phyloP scores from a whole-genome alignment of 2,113 vertebrate species.

The Climacteris rufus region DNA sequence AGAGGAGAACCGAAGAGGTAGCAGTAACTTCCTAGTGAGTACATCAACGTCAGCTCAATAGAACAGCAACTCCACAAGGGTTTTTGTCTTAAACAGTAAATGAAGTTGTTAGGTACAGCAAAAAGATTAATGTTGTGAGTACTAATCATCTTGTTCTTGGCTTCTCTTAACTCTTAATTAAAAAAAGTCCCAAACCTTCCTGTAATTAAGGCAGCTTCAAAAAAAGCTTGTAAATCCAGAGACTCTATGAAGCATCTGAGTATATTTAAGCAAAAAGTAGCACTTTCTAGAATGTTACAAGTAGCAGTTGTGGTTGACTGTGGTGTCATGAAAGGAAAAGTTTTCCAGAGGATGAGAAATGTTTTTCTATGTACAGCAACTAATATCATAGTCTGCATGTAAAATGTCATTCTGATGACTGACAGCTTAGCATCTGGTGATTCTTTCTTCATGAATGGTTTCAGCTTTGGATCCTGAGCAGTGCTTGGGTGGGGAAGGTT shows the following conservation, averaged over 20 bases:
- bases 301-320: not conserved
- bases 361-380: not conserved
- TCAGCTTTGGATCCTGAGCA: not conserved
- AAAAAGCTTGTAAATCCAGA: not conserved
- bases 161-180: not conserved
- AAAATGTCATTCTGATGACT: not conserved
- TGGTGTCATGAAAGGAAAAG: not conserved
- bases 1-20: not conserved
- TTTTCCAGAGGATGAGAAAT: not conserved
- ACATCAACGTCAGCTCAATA: not conserved
- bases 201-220: not conserved
- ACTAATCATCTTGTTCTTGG: not conserved
- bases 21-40: not conserved
- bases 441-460: not conserved
- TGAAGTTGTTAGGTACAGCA: not conserved
- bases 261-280: not conserved
- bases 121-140: conserved; percentile 1
- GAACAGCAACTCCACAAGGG: not conserved
- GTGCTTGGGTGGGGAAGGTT: not conserved
- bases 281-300: not conserved
- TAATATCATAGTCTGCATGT: not conserved
- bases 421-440: not conserved
- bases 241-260: not conserved
- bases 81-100: not conserved
- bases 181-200: not conserved